A percentile compares a stretch with the other conserved stretches of the same genome.
Conservation (phyloP, 2,113 vertebrate species). For the Caloenas nicobarica region DNA sequence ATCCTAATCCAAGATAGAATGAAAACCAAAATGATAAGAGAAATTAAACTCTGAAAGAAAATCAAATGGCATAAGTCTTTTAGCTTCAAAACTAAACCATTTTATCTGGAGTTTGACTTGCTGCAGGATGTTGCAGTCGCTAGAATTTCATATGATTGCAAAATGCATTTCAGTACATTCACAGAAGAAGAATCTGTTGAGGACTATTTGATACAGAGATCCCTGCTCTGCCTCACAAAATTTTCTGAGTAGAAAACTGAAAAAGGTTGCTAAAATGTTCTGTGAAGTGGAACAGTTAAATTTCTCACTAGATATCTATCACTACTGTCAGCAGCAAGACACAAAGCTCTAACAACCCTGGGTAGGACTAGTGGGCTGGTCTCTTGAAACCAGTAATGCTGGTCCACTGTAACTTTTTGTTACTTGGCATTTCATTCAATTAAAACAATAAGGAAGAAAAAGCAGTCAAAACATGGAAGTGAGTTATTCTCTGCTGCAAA, state of each 20-base stretch:
- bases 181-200: background rate
- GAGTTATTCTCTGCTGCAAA: background rate
- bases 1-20: conserved; percentile 36
- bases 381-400: background rate
- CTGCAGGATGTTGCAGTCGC: background rate
- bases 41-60: conserved; percentile 34
- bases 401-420: background rate
- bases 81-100: background rate
- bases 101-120: background rate
- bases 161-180: background rate
- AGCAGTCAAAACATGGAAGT: background rate
- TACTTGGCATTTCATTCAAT: background rate
- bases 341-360: background rate
- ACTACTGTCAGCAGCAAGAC: background rate
- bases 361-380: background rate
- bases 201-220: background rate
- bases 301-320: background rate
- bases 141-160: background rate
- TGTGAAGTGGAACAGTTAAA: background rate
- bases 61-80: background rate
- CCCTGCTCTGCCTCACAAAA: background rate
- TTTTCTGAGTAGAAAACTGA: background rate
- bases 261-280: background rate
- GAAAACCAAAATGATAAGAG: conserved; percentile 7
- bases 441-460: background rate